Evolutionary conservation across 1,140 invertebrate genomes (phyloP).

Genomic region (Uloborus diversus): DNA sequence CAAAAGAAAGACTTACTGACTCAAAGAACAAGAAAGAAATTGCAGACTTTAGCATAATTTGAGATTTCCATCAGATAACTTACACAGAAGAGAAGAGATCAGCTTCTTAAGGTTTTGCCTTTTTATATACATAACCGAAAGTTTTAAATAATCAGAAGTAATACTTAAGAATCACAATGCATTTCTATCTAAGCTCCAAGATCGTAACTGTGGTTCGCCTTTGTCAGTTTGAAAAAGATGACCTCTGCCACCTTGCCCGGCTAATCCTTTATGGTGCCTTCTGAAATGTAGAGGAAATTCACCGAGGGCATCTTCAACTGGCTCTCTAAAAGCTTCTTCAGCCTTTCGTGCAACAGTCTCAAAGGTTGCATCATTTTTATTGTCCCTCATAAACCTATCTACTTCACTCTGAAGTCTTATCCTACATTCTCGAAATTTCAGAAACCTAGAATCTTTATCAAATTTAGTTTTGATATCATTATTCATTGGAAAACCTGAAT

Average conservation of each 20-base stretch:
- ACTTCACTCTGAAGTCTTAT: slow-evolving; percentile 47
- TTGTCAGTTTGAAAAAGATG: slow-evolving; percentile 27
- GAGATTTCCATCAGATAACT: too few relatives aligned
- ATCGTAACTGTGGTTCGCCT: slow-evolving; percentile 32
- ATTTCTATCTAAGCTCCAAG: slow-evolving; percentile 54
- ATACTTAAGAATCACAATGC: slow-evolving; percentile 59
- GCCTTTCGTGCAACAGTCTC: slow-evolving; percentile 32
- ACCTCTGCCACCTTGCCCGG: not conserved
- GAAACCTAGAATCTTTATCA: slow-evolving; percentile 25
- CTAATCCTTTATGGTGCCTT: not conserved
- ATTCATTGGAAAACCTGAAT: slow-evolving; percentile 44
- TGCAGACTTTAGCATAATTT: too few relatives aligned
- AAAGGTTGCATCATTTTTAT: slow-evolving; percentile 16
- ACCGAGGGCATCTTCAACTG: slow-evolving; percentile 33
- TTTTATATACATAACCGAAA: too few relatives aligned
- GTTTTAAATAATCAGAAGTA: too few relatives aligned
- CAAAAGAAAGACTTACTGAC: too few relatives aligned
- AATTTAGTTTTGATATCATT: slow-evolving; percentile 32
- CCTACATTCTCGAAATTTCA: slow-evolving; percentile 37
- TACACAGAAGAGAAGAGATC: too few relatives aligned
- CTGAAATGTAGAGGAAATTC: slow-evolving; percentile 46
- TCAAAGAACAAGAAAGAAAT: too few relatives aligned
- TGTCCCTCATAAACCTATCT: slow-evolving; percentile 27
- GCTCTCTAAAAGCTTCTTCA: slow-evolving; percentile 27
- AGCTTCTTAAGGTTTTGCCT: too few relatives aligned